Evolutionary conservation across 2,888 invertebrate species (phyloP).

Genomic region (Cryptophagus acutangulus): DNA sequence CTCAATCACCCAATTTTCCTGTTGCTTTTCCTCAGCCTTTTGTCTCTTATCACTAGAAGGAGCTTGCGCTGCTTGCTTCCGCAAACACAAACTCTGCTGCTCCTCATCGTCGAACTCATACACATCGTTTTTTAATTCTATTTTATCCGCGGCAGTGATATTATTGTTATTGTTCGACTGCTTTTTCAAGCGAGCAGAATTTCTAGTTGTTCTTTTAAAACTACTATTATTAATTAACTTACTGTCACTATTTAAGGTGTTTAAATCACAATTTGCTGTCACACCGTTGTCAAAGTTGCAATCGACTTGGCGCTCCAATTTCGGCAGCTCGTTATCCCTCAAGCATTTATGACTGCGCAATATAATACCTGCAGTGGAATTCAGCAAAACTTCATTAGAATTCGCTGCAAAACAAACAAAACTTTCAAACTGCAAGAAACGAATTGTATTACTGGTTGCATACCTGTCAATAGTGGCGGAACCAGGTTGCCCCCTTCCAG

Average conservation of each 20-base stretch:
- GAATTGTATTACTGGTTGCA: neutral
- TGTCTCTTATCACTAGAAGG: constrained; percentile 19
- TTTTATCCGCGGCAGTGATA: constrained; percentile 7
- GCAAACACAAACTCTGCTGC: constrained; percentile 21
- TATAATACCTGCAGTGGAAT: constrained; percentile 53
- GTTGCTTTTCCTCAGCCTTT: constrained; percentile 24
- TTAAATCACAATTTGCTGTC: constrained; percentile 16
- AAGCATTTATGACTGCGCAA: constrained; percentile 60
- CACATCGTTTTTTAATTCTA: constrained; percentile 43
- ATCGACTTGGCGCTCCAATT: constrained; percentile 20
- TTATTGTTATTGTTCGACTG: no score
- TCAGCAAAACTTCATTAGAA: no score
- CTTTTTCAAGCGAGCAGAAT: constrained; percentile 11
- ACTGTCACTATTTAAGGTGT: constrained; percentile 13
- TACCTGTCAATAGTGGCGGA: constrained; percentile 6
- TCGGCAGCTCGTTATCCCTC: constrained; percentile 29
- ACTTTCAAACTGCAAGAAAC: constrained; percentile 1
- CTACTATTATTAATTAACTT: constrained; percentile 5
- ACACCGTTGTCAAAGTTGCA: constrained; percentile 36
- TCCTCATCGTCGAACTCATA: constrained; percentile 39
- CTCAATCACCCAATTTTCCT: constrained; percentile 5
- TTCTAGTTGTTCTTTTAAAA: constrained; percentile 9
- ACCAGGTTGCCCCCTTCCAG: constrained; percentile 44
- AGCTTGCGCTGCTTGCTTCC: constrained; percentile 22
- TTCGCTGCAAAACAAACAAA: neutral